Conservation (phyloP, 2,797 vertebrate genomes). For the Channa striata region DNA sequence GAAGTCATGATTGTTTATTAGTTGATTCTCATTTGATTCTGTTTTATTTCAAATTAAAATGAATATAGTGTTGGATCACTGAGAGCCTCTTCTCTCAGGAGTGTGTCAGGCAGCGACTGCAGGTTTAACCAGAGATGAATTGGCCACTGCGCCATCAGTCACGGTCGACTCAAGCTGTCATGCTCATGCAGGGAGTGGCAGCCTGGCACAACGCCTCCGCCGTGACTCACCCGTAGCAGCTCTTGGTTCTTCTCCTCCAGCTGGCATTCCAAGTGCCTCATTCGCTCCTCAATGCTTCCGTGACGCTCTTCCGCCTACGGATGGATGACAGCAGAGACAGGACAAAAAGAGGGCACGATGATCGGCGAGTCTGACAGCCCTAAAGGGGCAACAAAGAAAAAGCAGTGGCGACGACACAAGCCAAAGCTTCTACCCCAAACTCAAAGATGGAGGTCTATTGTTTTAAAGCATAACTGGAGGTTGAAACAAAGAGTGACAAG, state of each 20-base stretch:
- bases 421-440: conserved; percentile 92
- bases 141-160: conserved; percentile 38
- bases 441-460: conserved; percentile 89
- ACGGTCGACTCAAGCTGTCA: conserved; percentile 50
- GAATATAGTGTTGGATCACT: conserved; percentile 12
- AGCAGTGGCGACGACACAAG: conserved; percentile 87
- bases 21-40: neutral
- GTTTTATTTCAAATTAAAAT: conserved; percentile 13
- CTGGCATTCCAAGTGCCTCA: conserved; percentile 97
- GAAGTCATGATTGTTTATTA: no score
- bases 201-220: conserved; percentile 56
- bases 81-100: conserved; percentile 13
- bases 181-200: conserved; percentile 46
- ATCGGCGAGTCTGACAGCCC: conserved; percentile 71
- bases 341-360: conserved; percentile 40
- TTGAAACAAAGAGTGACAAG: conserved; percentile 62
- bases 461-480: conserved; percentile 79
- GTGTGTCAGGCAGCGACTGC: conserved; percentile 33
- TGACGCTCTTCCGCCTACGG: conserved; percentile 97
- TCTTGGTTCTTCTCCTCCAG: conserved; percentile 99
- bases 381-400: conserved; percentile 51
- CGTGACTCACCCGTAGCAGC: conserved; percentile 92
- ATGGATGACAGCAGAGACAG: conserved; percentile 62
- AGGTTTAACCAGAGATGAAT: conserved; percentile 41
- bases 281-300: conserved; percentile 97